These are phyloP conservation scores for Melitaea athalia DNA, from an alignment of 2,888 invertebrate species.

Conservation along the genomic window DNA sequence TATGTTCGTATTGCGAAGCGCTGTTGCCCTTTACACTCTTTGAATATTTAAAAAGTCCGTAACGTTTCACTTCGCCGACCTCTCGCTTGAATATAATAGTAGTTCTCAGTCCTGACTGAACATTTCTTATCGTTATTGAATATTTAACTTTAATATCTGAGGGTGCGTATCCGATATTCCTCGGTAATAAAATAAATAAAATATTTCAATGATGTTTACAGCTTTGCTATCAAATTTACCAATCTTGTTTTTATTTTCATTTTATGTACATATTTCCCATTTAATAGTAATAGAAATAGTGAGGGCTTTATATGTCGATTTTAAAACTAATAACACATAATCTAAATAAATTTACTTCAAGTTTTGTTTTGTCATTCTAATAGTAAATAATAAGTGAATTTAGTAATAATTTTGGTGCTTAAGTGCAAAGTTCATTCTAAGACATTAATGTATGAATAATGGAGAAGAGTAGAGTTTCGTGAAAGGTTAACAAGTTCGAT, in stretches of 20 bases:
- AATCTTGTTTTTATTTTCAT: neutral
- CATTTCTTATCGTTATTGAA: slow-evolving; percentile 41
- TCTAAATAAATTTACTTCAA: neutral
- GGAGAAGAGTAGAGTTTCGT: slow-evolving; percentile 60
- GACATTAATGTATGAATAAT: slow-evolving; percentile 56
- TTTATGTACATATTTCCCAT: neutral
- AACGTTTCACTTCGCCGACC: slow-evolving; percentile 51
- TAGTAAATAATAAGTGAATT: too few relatives aligned
- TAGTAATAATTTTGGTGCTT: slow-evolving; percentile 1
- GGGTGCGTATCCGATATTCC: slow-evolving; percentile 29
- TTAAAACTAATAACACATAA: too few relatives aligned
- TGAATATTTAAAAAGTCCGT: slow-evolving; percentile 74
- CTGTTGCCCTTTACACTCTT: slow-evolving; percentile 74
- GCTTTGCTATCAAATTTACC: neutral
- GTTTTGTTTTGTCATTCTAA: neutral
- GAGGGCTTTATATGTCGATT: too few relatives aligned
- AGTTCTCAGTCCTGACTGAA: slow-evolving; percentile 25
- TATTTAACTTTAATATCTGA: slow-evolving; percentile 31
- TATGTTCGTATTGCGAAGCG: slow-evolving; percentile 57
- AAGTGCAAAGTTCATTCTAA: slow-evolving; percentile 19
- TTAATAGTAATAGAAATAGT: neutral
- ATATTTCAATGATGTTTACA: slow-evolving; percentile 7
- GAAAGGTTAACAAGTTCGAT: slow-evolving; percentile 74
- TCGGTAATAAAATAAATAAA: slow-evolving; percentile 17
- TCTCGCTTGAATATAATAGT: slow-evolving; percentile 41